Evolutionary conservation across 2,797 vertebrate genomes (phyloP), one percentile per base, ranked within the genome.

Genomic region (Phylloscopus collybita): DNA sequence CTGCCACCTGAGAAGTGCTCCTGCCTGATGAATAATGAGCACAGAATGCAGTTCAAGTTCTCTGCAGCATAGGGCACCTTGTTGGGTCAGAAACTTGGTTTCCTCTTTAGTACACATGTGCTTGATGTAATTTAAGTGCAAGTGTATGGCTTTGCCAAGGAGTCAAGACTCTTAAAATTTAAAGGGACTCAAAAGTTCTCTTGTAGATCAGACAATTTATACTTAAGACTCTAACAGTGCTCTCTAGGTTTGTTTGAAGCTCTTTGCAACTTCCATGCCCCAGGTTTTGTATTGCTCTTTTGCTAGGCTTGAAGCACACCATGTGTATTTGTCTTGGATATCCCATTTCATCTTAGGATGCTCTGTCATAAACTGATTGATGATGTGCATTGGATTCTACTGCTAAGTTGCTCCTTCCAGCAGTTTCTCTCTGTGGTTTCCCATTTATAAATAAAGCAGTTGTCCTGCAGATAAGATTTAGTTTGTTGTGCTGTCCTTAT

Each of bases 21-120:
- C n/a, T 5, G 8, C 16, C 1, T 57, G 23, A 30, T 1, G 0
- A 51, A 38, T 23, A 27, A 17, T 1, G 5, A 30, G 30, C 30
- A 16, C 2, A 2, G 21, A 5, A 5, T 3, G 2, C 11, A 16
- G 6, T 32, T 64, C 0, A 0, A 34, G 10, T 40, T 75, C 5
- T 21, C 6, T 65, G 5, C 4, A 3, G 13, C 1, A 2, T 1
- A 16, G 30, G 27, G 6, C 16, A 14, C 13, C 15, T 53, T 59
- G 2, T 50, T 61, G 51, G 12, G 23, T 57, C 50, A 65, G 54
- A 69, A 67, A 19, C 13, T 30, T 44, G n/a, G 11, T n/a, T 13
- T 59, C 16, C 11, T 5, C 19, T 40, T 78, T 56, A 65, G 20
- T 69, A 7, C 7, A 23, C 2, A 0, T 0, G 0, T 44, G 6